Percentiles rank a stretch among this genome's conserved stretches.
Conservation (phyloP, 2,888 invertebrate genomes). For the Cactoblastis cactorum region DNA sequence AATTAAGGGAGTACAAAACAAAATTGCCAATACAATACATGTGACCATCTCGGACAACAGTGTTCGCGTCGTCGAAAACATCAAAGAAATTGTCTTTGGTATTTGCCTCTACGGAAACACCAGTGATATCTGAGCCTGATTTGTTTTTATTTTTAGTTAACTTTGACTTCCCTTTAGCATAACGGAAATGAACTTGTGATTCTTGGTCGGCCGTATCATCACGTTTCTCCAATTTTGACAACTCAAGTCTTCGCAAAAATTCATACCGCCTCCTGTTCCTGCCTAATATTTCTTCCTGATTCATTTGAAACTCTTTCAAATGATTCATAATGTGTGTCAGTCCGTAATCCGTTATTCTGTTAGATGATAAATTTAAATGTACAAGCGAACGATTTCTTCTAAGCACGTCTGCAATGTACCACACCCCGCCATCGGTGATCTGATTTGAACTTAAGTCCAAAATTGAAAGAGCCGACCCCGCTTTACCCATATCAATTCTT, state of each 20-base stretch:
- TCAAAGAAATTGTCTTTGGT: conserved; percentile 30
- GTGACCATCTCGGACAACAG: conserved; percentile 23
- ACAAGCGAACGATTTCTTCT: conserved; percentile 42
- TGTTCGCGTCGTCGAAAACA: conserved; percentile 28
- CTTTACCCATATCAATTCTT: conserved; percentile 27
- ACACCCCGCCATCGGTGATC: conserved; percentile 43
- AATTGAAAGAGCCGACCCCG: conserved; percentile 31
- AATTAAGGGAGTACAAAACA: conserved; percentile 42
- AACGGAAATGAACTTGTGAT: conserved; percentile 3
- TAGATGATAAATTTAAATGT: conserved; percentile 48
- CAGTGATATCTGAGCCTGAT: neutral
- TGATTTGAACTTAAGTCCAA: conserved; percentile 45
- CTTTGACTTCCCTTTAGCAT: neutral
- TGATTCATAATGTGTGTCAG: conserved; percentile 33
- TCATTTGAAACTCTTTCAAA: conserved; percentile 23
- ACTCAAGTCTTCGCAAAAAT: neutral
- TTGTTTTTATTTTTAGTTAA: neutral
- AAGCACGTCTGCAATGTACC: conserved; percentile 34
- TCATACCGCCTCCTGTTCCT: conserved; percentile 1
- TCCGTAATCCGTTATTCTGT: conserved; percentile 42
- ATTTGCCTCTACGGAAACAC: conserved; percentile 5
- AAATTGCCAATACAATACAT: conserved; percentile 41
- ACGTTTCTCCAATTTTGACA: neutral
- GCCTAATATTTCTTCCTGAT: neutral
- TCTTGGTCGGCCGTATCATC: neutral